phyloP scores from a whole-genome alignment of 2,113 vertebrate genomes.

The Notechis scutatus region DNA sequence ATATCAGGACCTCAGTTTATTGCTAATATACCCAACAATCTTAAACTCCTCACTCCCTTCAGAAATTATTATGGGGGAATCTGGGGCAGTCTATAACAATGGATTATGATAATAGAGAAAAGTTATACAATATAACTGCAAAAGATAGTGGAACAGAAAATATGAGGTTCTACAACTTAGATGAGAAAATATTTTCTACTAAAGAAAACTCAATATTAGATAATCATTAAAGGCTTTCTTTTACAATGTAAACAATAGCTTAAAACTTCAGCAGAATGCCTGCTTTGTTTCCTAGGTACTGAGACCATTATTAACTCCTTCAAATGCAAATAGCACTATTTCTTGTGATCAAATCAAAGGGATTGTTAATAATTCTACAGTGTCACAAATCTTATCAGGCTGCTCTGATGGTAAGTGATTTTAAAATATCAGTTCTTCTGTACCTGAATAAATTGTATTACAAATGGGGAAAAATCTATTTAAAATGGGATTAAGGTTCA shows the following conservation, averaged over 20 bases:
- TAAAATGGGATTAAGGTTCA: not conserved
- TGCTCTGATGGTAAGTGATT: constrained; percentile 19
- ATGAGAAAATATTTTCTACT: not conserved
- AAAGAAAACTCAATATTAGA: not conserved
- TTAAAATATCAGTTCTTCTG: not conserved
- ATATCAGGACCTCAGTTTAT: not conserved
- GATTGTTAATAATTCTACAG: not conserved
- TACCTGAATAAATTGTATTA: not conserved
- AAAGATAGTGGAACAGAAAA: not conserved
- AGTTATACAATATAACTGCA: not conserved
- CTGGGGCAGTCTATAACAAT: not conserved
- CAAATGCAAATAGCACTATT: constrained; percentile 32
- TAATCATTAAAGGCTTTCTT: not conserved
- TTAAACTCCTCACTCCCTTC: not conserved
- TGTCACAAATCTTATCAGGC: constrained; percentile 8
- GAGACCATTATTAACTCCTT: constrained; percentile 26
- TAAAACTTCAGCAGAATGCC: constrained; percentile 4
- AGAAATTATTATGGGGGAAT: not conserved
- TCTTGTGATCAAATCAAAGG: constrained; percentile 31
- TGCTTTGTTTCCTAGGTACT: constrained; percentile 25
- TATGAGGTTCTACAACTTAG: not conserved
- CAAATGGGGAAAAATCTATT: not conserved
- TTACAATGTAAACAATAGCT: not conserved
- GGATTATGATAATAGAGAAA: not conserved
- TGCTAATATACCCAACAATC: not conserved